Evolutionary conservation across 2,888 invertebrate genomes (phyloP).

Genomic region (Deilephila porcellus): DNA sequence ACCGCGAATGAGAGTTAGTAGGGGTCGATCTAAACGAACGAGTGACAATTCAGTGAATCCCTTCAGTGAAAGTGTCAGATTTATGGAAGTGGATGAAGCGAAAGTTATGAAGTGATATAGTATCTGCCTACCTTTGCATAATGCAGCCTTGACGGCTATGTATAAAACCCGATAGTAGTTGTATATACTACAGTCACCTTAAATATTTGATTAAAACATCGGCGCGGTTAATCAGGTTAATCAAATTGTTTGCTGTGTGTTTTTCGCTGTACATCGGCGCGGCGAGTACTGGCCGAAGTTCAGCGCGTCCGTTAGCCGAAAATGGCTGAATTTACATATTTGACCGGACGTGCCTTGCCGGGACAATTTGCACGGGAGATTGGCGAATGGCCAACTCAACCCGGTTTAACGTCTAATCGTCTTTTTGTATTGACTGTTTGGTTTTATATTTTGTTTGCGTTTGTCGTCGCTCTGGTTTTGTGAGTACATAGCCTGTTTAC

Average conservation of each 20-base stretch:
- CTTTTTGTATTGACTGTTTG: neutral
- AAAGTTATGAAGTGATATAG: no score
- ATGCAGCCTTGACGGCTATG: neutral
- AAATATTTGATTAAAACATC: constrained; percentile 17
- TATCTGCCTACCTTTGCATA: no score
- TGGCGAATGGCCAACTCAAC: neutral
- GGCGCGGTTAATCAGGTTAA: constrained; percentile 5
- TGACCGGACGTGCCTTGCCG: constrained; percentile 9
- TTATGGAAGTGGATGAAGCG: no score
- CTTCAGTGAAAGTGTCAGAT: no score
- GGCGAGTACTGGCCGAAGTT: neutral
- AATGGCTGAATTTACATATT: constrained; percentile 19
- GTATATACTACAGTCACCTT: neutral
- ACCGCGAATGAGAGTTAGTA: no score
- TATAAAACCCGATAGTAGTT: neutral
- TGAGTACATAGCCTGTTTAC: no score
- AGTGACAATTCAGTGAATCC: no score
- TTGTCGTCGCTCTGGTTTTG: neutral
- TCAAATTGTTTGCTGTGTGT: neutral
- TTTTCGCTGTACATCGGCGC: neutral
- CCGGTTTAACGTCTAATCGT: constrained; percentile 3
- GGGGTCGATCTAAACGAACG: no score
- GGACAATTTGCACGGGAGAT: constrained; percentile 1
- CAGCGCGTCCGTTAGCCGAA: neutral
- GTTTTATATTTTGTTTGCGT: neutral